Conservation (phyloP, 1,140 invertebrate genomes). For the Drosophila guanche region DNA sequence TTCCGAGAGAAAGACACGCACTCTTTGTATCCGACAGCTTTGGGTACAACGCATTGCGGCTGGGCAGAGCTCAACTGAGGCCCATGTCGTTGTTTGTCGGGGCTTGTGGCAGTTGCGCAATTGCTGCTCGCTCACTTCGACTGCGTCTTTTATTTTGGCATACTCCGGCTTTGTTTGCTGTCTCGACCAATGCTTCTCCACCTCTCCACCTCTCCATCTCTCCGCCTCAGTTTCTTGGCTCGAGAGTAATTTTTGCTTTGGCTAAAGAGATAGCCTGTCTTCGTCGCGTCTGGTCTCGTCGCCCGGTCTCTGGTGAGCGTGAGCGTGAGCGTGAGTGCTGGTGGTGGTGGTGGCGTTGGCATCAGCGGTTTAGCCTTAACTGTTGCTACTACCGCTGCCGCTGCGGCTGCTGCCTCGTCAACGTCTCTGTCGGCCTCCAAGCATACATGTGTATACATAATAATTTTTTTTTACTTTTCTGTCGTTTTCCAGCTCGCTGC, state of each 20-base stretch:
- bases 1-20: conserved; percentile 5
- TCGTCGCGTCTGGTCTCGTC: conserved; percentile 16
- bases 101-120: conserved; percentile 66
- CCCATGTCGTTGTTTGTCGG: not conserved
- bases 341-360: conserved; percentile 42
- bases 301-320: conserved; percentile 3
- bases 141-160: conserved; percentile 56
- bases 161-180: conserved; percentile 36
- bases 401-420: conserved; percentile 29
- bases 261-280: conserved; percentile 11
- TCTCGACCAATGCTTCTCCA: conserved; percentile 20
- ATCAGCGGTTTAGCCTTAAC: conserved; percentile 42
- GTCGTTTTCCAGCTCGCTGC: conserved; percentile 76
- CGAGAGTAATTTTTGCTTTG: conserved; percentile 40
- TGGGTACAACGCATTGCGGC: conserved; percentile 6
- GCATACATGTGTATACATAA: conserved; percentile 76
- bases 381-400: conserved; percentile 15
- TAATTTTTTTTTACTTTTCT: conserved; percentile 74
- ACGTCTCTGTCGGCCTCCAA: conserved; percentile 67
- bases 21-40: not conserved
- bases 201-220: not conserved
- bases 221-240: conserved; percentile 19
- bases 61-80: not conserved
- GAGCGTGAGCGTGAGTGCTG: conserved; percentile 36
- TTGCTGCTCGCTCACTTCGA: conserved; percentile 65